Base-by-base conservation (phyloP, 2,797 vertebrate genomes). In the Pyrocephalus nanus region DNA sequence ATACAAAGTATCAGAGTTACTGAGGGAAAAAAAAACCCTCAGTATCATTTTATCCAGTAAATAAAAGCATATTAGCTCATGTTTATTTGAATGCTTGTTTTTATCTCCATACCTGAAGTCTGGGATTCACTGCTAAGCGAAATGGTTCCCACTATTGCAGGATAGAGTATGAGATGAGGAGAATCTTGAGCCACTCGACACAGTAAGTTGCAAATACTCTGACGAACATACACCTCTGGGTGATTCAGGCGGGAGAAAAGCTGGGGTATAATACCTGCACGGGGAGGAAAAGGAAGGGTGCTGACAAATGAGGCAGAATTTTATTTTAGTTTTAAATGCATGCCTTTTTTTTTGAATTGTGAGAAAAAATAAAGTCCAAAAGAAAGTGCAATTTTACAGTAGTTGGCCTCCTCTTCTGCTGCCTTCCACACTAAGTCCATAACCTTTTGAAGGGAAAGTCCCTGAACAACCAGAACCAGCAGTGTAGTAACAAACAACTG, bases 161-260 rank as follows among this genome's bases (percentile, higher is more conserved):
- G 99, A 85, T 99, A 99, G 15, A 99, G 96, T 92, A 99, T 99
- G 90, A 99, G 99, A 84, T 99, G 99, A 15, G 99, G 99, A 4
- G 99, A 99, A 97, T 99, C 99, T 73, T 99, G 99, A 61, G 99
- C 99, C 76, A 99, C 99, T 9, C 99, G 98, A 85, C 99, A 99
- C 38, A 99, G 95, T 61, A 99, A 97, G 95, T 99, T 99, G 97
- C 99, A 99, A 86, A 99, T 99, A 89, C 99, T 99, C 92, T 99
- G 99, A 16, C 99, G 98, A 65, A 99, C 99, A 48, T 99, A 99
- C 0, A 99, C 99, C 92, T 99, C 99, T 1, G 99, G 99, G 78
- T 99, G 99, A 96, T 99, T 99, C 75, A 99, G 98, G 45, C 99
- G 98, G 19, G 99, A 99, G 94, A 99, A 99, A 23, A 99, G 98